phyloP scores from a whole-genome alignment of 2,888 invertebrate species.

The Hoplodrina blanda region DNA sequence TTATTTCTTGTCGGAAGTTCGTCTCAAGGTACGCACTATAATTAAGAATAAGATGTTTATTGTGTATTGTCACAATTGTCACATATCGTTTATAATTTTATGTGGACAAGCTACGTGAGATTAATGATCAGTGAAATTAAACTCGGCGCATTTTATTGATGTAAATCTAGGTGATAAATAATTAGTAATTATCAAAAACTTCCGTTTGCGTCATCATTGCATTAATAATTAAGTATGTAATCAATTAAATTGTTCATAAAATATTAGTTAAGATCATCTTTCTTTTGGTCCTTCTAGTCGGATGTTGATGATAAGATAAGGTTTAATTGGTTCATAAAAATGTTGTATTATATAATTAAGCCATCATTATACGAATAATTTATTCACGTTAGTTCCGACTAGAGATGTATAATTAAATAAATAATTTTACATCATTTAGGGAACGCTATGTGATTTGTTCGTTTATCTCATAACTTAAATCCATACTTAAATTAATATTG shows the following conservation, averaged over 20 bases:
- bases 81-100: neutral
- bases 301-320: neutral
- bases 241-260: neutral
- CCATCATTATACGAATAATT: neutral
- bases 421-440: neutral
- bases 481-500: too few relatives aligned
- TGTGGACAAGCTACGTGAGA: neutral
- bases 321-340: neutral
- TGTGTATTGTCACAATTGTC: constrained; percentile 4
- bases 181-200: neutral
- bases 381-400: neutral
- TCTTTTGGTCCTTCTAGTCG: constrained; percentile 27
- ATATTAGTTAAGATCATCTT: neutral
- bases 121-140: neutral
- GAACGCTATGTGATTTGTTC: too few relatives aligned
- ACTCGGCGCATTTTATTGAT: neutral
- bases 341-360: neutral
- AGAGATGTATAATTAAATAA: neutral
- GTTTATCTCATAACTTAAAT: too few relatives aligned
- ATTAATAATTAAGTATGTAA: neutral
- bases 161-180: neutral
- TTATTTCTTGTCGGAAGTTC: constrained; percentile 30
- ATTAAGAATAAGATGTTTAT: constrained; percentile 16
- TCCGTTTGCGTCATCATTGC: neutral
- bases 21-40: constrained; percentile 13